phyloP scores from a whole-genome alignment of 2,888 invertebrate genomes.

The Deilephila elpenor region DNA sequence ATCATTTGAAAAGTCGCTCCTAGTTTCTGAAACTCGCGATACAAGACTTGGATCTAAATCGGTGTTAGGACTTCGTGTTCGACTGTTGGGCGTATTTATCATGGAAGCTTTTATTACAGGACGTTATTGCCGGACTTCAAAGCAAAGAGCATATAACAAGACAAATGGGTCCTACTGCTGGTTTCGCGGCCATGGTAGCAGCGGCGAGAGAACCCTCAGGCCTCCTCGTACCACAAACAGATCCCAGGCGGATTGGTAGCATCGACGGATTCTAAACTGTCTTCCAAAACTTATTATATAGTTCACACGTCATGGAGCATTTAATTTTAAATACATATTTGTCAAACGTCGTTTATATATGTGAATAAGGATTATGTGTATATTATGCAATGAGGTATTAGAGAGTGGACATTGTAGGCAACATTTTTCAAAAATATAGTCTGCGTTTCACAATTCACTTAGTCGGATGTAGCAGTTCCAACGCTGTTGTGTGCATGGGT shows the following conservation, averaged over 20 bases:
- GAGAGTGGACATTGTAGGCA: too few relatives aligned
- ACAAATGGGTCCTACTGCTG: conserved; percentile 76
- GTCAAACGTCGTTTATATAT: background rate
- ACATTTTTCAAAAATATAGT: too few relatives aligned
- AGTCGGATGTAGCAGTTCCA: too few relatives aligned
- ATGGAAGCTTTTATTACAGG: conserved; percentile 51
- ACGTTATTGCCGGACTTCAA: conserved; percentile 72
- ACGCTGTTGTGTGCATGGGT: too few relatives aligned
- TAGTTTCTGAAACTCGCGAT: too few relatives aligned
- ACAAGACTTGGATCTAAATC: too few relatives aligned
- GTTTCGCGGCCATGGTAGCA: conserved; percentile 87
- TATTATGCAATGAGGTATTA: too few relatives aligned
- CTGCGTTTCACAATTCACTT: too few relatives aligned
- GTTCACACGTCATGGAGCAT: background rate
- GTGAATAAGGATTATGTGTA: background rate
- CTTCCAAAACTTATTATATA: background rate
- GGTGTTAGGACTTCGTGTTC: too few relatives aligned
- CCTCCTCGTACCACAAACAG: conserved; percentile 65
- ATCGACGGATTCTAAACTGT: conserved; percentile 71
- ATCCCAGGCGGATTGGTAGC: conserved; percentile 80
- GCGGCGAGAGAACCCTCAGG: conserved; percentile 75
- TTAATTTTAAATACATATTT: background rate
- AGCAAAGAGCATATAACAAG: conserved; percentile 81
- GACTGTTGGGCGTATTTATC: conserved; percentile 10
- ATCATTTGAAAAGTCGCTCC: too few relatives aligned